A percentile compares a stretch with the other conserved stretches of the same genome.
Evolutionary conservation across 1,140 invertebrate species (phyloP).

Genomic region (Stenopsyche tienmushanensis): DNA sequence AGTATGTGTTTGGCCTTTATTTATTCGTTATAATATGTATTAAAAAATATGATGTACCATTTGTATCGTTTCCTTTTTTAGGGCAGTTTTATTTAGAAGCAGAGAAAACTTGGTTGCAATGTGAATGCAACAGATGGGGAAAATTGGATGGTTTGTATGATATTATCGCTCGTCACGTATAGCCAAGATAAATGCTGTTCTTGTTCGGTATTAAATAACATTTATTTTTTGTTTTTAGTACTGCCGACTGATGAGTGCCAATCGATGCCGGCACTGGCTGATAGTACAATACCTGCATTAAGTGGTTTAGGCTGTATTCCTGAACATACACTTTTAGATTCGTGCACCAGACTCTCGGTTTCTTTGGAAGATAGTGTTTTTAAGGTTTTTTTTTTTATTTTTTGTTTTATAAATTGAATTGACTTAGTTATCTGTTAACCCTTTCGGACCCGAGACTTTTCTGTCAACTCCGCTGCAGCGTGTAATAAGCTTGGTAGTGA

Average conservation of each 20-base stretch:
- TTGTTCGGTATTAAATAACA: too few relatives aligned
- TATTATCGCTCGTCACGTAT: not conserved
- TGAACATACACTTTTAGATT: constrained; percentile 81
- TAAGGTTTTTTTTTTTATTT: constrained; percentile 59
- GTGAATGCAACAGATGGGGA: constrained; percentile 82
- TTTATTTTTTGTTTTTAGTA: not conserved
- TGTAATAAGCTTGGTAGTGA: too few relatives aligned
- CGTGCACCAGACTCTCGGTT: constrained; percentile 80
- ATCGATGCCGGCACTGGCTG: constrained; percentile 75
- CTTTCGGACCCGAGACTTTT: too few relatives aligned
- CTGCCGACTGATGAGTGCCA: constrained; percentile 72
- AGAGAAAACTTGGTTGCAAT: constrained; percentile 85
- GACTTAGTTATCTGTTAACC: too few relatives aligned
- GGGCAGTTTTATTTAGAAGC: constrained; percentile 82
- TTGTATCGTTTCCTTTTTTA: constrained; percentile 44
- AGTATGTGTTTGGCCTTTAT: constrained; percentile 59
- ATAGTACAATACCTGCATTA: constrained; percentile 57
- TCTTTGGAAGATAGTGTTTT: constrained; percentile 85
- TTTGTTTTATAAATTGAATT: too few relatives aligned
- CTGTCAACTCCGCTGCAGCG: too few relatives aligned
- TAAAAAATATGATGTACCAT: not conserved
- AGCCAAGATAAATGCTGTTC: not conserved
- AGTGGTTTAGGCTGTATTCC: constrained; percentile 76
- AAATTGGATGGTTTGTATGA: constrained; percentile 69
- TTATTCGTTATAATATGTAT: not conserved